Percentiles rank a stretch among this genome's conserved stretches.
phyloP scores from a whole-genome alignment of 2,797 vertebrate genomes.

The Microchirus variegatus region DNA sequence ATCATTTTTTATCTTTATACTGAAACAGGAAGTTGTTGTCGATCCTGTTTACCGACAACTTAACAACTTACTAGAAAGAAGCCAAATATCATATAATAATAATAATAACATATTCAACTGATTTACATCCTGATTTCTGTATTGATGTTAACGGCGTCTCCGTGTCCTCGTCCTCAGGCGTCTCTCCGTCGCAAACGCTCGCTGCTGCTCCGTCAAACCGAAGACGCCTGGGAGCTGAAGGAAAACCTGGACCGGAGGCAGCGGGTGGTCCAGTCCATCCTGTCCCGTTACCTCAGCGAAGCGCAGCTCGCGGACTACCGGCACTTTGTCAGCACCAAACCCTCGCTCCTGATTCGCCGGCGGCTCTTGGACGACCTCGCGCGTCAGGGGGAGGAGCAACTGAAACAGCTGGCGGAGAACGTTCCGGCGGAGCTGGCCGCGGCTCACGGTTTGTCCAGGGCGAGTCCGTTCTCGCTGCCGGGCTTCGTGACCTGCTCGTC shows the following conservation, averaged over 20 bases:
- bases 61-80: no score
- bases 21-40: no score
- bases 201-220: slow-evolving; percentile 89
- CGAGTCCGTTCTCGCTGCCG: neutral
- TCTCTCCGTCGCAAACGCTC: slow-evolving; percentile 88
- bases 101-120: no score
- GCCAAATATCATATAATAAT: no score
- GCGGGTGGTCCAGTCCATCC: slow-evolving; percentile 87
- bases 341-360: slow-evolving; percentile 90
- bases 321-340: slow-evolving; percentile 89
- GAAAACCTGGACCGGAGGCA: slow-evolving; percentile 95
- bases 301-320: slow-evolving; percentile 89
- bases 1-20: no score
- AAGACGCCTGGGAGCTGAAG: slow-evolving; percentile 94
- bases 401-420: slow-evolving; percentile 85
- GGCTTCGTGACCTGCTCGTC: slow-evolving; percentile 19
- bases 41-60: no score
- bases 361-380: slow-evolving; percentile 93
- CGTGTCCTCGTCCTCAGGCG: slow-evolving; percentile 76
- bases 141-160: neutral
- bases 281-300: slow-evolving; percentile 83
- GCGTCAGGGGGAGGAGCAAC: slow-evolving; percentile 89
- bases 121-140: no score
- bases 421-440: slow-evolving; percentile 73
- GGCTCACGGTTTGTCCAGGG: slow-evolving; percentile 24